phyloP scores from a whole-genome alignment of 2,888 invertebrate species.

The Eupeodes latifasciatus region DNA sequence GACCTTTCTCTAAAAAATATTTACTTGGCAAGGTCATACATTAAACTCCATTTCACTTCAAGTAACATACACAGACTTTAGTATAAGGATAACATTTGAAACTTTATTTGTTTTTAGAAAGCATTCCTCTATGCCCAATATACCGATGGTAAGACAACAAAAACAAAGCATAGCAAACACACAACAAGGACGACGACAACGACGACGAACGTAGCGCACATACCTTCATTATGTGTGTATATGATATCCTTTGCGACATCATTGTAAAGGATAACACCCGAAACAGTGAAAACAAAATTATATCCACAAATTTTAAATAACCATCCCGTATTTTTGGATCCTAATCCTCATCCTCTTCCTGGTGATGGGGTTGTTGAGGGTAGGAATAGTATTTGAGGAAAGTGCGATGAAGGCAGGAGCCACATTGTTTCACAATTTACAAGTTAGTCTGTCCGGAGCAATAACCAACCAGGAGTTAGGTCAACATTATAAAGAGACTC shows the following conservation, averaged over 20 bases:
- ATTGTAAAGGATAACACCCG: conserved; percentile 56
- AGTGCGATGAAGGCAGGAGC: neutral
- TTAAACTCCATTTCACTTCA: conserved; percentile 6
- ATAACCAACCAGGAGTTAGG: conserved; percentile 7
- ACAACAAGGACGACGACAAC: neutral
- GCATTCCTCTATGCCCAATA: neutral
- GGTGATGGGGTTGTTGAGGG: neutral
- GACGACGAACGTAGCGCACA: conserved; percentile 35
- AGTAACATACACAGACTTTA: neutral
- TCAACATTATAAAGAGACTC: neutral
- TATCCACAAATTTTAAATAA: conserved; percentile 18
- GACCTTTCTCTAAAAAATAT: conserved; percentile 43
- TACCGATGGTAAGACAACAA: too few relatives aligned
- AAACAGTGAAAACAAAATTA: conserved; percentile 53
- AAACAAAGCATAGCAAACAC: too few relatives aligned
- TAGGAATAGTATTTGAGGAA: too few relatives aligned
- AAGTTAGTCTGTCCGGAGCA: neutral
- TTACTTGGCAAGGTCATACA: conserved; percentile 31
- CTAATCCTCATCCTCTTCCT: too few relatives aligned
- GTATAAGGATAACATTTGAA: conserved; percentile 44
- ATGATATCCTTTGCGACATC: conserved; percentile 50
- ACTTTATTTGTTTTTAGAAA: conserved; percentile 30
- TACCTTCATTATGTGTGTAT: conserved; percentile 22
- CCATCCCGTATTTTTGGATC: neutral
- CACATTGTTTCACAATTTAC: conserved; percentile 28